Evolutionary conservation across 2,113 vertebrate genomes (phyloP).

Genomic region (Cryptotis parvus): DNA sequence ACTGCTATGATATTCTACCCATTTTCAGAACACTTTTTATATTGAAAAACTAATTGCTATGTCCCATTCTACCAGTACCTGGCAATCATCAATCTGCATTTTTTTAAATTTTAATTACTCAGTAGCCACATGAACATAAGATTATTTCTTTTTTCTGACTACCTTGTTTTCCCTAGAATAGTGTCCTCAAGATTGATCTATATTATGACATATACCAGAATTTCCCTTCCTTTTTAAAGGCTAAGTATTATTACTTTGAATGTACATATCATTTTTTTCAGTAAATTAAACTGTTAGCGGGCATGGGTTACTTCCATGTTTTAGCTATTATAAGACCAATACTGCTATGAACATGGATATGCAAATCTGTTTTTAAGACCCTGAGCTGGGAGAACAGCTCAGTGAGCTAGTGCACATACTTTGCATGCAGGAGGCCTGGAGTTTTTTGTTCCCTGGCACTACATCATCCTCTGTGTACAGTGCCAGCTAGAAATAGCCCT

Average conservation of each 20-base stretch:
- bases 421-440: too few species aligned
- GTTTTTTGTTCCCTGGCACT: neutral
- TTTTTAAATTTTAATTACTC: neutral
- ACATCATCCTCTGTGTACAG: too few species aligned
- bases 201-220: neutral
- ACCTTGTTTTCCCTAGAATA: neutral
- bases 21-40: neutral
- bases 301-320: neutral
- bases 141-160: neutral
- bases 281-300: neutral
- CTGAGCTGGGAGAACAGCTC: neutral
- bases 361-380: neutral
- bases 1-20: neutral
- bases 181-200: slow-evolving; percentile 1
- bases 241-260: neutral
- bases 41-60: neutral
- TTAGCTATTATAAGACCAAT: neutral
- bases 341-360: neutral
- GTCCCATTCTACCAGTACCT: neutral
- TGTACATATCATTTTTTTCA: neutral
- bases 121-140: neutral
- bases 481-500: too few species aligned
- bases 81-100: neutral
- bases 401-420: too few species aligned
- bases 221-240: neutral